These are phyloP conservation scores for Carapus acus DNA, from an alignment of 2,797 vertebrate genomes.

Conservation along the genomic window DNA sequence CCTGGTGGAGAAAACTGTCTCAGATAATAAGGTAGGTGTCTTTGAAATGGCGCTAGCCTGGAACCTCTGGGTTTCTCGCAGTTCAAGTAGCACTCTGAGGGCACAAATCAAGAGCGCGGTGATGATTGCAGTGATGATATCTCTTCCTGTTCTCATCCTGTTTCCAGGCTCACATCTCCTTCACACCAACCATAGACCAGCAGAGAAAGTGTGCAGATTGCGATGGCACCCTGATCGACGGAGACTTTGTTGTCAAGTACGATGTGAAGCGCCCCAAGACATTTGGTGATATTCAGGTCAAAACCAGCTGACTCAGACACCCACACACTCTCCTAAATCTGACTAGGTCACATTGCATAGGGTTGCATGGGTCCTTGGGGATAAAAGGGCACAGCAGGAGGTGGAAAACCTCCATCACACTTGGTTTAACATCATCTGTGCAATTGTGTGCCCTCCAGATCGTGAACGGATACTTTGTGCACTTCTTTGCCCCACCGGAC, in stretches of 20 bases:
- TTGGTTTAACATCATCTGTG: neutral
- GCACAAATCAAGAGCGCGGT: too few species aligned
- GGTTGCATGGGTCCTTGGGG: too few species aligned
- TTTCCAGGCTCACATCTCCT: constrained; percentile 78
- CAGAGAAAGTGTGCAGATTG: constrained; percentile 81
- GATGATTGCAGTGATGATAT: too few species aligned
- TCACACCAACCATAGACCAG: constrained; percentile 84
- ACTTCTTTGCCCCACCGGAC: constrained; percentile 85
- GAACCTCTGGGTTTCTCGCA: too few species aligned
- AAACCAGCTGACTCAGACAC: neutral
- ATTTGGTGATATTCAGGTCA: constrained; percentile 82
- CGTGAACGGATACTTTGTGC: constrained; percentile 91
- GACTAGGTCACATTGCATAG: neutral
- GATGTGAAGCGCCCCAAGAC: constrained; percentile 77
- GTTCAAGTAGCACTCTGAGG: neutral
- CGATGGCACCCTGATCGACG: constrained; percentile 76
- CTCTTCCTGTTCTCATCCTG: too few species aligned
- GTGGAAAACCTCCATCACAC: neutral
- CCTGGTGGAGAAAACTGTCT: constrained; percentile 77
- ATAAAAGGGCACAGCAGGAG: neutral
- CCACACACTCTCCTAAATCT: neutral
- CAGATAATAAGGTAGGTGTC: constrained; percentile 75
- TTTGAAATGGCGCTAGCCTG: neutral
- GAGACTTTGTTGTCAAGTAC: constrained; percentile 85
- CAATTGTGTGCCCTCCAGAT: constrained; percentile 66